Percentiles rank a stretch among this genome's conserved stretches.
Conservation (phyloP, 2,113 vertebrate species). For the Heteronetta atricapilla region DNA sequence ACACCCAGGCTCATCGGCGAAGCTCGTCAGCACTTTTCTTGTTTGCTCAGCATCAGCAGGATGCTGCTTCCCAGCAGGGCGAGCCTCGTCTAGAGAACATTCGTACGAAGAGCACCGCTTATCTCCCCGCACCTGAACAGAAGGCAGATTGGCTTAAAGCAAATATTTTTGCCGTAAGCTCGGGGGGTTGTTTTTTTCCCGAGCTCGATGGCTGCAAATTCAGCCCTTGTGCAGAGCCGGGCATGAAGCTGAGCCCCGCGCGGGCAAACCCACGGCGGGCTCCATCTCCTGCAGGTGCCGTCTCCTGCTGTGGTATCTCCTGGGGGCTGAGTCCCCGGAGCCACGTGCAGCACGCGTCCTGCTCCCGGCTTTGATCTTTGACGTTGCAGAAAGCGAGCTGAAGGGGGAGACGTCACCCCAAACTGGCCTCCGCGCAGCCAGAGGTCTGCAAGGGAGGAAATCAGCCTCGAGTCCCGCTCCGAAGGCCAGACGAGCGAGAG, state of each 20-base stretch:
- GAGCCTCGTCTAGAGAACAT: neutral
- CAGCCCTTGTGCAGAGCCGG: neutral
- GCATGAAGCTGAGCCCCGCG: fast-evolving
- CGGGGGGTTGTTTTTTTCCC: neutral
- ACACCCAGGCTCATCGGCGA: neutral
- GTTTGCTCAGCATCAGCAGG: neutral
- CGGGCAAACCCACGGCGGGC: fast-evolving
- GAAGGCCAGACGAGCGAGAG: neutral
- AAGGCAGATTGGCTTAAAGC: neutral
- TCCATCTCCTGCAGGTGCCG: neutral
- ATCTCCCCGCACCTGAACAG: neutral
- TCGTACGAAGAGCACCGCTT: neutral
- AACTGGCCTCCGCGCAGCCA: neutral
- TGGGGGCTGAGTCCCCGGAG: neutral
- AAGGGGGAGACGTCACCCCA: neutral
- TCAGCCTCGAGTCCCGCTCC: neutral
- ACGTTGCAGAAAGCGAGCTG: neutral
- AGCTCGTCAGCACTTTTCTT: neutral
- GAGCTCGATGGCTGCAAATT: neutral
- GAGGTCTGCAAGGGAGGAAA: neutral
- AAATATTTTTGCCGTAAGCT: neutral
- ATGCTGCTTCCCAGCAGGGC: neutral
- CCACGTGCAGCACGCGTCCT: neutral
- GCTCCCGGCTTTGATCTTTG: neutral
- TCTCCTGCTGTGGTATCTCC: too few species aligned